Evolutionary conservation across 2,888 invertebrate species (phyloP), one percentile per base, ranked within the genome.

Genomic region (Macrophya annulata): DNA sequence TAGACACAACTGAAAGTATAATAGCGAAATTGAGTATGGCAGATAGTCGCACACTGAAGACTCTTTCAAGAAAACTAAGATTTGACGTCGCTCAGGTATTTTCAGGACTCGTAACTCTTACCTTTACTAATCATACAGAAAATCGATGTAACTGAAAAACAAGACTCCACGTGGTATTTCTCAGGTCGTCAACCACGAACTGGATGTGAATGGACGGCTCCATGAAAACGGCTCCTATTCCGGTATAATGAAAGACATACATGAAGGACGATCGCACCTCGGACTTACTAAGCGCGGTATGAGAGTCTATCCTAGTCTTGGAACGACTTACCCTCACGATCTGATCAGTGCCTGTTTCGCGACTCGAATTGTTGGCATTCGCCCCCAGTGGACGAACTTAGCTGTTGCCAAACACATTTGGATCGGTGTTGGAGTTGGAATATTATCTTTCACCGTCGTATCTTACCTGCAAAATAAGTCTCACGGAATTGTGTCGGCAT

Each of bases 361-460:
- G n/a, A 17, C 74, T 6, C 74, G 74, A 10, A 43, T 74, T n/a
- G 68, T 43, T 21, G 83, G 65, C 15, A n/a, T 17, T 43, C 40
- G 40, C 21, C 83, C 83, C n/a, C 25, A 9, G 21, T 82, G 82
- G 82, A 65, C 31, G 31, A 31, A 31, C 31, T 3, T 31, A 2
- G 31, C 31, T 31, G 31, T 31, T 2, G 31, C 31, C 31, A 31
- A 31, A 31, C 1, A 31, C 31, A 31, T 31, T 31, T 31, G 31
- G 83, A 40, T 83, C 1, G 17, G 15, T 21, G 9, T 68, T 25
- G 74, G 68, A 40, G 1, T 45, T 17, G 17, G 15, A 2, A n/a
- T 45, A 8, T 17, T 43, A 51, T 31, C 45, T n/a, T 37, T 43
- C 43, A 43, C 83, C 9, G 68, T 62, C 15, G n/a, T 25, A 10